These are phyloP conservation scores for Neoarius graeffei DNA, from an alignment of 2,113 vertebrate genomes.

Conservation along the genomic window DNA sequence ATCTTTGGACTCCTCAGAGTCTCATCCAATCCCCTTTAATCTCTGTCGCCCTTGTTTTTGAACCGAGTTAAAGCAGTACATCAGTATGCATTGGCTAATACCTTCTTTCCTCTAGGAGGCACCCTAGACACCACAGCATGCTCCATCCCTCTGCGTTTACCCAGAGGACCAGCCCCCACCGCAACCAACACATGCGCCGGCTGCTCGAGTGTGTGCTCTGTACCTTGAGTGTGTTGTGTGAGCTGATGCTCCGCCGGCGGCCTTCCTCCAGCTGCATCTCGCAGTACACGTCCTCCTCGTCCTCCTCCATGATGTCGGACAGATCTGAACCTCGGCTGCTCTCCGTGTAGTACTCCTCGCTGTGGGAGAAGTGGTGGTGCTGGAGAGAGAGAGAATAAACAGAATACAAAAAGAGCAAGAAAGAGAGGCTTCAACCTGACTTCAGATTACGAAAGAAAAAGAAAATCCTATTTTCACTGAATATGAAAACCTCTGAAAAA, in stretches of 20 bases:
- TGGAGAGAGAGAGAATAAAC: slow-evolving; percentile 1
- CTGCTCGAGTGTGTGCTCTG: slow-evolving; percentile 41
- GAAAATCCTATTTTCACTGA: background rate
- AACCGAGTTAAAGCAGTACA: background rate
- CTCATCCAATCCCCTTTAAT: background rate
- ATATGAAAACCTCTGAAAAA: background rate
- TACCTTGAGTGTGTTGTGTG: slow-evolving; percentile 94
- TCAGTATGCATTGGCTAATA: background rate
- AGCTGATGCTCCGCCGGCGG: slow-evolving; percentile 83
- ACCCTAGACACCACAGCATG: slow-evolving; percentile 16
- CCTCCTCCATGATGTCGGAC: slow-evolving; percentile 98
- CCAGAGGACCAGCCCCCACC: background rate
- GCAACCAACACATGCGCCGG: slow-evolving; percentile 38
- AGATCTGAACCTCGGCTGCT: slow-evolving; percentile 96
- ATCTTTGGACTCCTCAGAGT: background rate
- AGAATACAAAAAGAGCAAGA: background rate
- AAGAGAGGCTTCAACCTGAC: background rate
- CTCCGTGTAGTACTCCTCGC: slow-evolving; percentile 93
- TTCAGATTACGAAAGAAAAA: background rate
- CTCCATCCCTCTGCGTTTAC: slow-evolving; percentile 26
- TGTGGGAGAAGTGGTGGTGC: slow-evolving; percentile 87
- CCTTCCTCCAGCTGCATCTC: slow-evolving; percentile 97
- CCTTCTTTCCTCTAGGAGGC: slow-evolving; percentile 2
- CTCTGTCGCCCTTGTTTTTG: background rate
- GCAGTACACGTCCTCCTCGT: slow-evolving; percentile 94